Conservation (phyloP, 2,888 invertebrate genomes). For the Conus canariensis region DNA sequence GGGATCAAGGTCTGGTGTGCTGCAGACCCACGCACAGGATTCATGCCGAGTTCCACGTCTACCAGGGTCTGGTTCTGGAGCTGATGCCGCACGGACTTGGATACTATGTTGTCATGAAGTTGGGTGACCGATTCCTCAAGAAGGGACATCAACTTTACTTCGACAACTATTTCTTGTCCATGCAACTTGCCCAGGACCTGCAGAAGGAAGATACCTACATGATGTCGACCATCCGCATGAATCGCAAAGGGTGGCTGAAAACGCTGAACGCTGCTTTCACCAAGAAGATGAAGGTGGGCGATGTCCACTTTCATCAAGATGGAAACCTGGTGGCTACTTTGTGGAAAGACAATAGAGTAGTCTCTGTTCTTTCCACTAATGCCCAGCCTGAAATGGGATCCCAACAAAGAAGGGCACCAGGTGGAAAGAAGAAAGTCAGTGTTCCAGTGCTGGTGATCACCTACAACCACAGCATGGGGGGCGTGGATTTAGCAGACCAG, state of each 20-base stretch:
- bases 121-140: slow-evolving; percentile 6
- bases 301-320: slow-evolving; percentile 30
- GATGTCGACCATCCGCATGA: slow-evolving; percentile 40
- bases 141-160: slow-evolving; percentile 31
- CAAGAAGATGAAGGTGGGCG: background rate
- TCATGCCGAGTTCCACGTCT: slow-evolving; percentile 39
- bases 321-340: slow-evolving; percentile 43
- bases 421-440: background rate
- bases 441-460: background rate
- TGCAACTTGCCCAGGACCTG: slow-evolving; percentile 20
- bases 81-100: slow-evolving; percentile 35
- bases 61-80: slow-evolving; percentile 21
- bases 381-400: background rate
- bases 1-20: slow-evolving; percentile 45
- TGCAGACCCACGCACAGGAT: slow-evolving; percentile 32
- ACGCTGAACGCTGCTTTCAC: background rate
- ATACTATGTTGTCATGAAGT: slow-evolving; percentile 4
- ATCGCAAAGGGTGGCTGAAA: slow-evolving; percentile 44
- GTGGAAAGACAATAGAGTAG: too few relatives aligned
- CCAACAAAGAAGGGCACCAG: background rate
- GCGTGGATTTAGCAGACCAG: slow-evolving; percentile 40
- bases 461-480: slow-evolving; percentile 44
- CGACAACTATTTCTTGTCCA: slow-evolving; percentile 29
- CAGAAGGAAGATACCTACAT: slow-evolving; percentile 23
- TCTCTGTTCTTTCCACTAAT: too few relatives aligned